Base-by-base conservation (phyloP, 1,140 invertebrate species). In the Trichonephila clavipes region DNA sequence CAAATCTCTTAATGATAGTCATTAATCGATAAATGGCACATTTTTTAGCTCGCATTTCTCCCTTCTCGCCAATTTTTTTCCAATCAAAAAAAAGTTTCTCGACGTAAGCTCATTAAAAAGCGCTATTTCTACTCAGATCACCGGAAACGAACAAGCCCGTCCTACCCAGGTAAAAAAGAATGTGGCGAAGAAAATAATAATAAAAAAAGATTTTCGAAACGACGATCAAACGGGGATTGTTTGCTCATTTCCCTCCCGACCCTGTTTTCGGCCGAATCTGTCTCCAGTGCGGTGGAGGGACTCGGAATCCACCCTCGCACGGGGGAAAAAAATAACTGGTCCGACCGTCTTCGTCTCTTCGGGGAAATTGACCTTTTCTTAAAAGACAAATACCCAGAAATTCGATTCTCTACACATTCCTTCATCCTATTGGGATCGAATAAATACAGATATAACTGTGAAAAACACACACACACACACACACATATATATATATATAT, bases 101-200 rank as follows among this genome's bases (percentile, higher is more conserved):
- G 44, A 12, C 82, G 21, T 16, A 59, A 24, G 58, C 82, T 85
- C 82, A 85, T 85, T 85, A 77, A 77, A 85, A 85, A 85, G 16
- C 44, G 82, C 82, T 87, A 62, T 87, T 87, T 87, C 59, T 87
- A 21, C 19, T 87, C 85, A 87, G n/a, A 64, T 62, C 61, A 64
- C 85, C 85, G 85, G 85, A 87, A 87, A 87, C 85, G 85, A 40
- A 87, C 61, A 21, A 87, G 61, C n/a, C 59, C 58, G 10, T 62
- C 85, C 85, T 64, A 87, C 85, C 28, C 0, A 10, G 19, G 28
- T 16, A 87, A 87, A 64, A 87, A 64, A 77, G 21, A 77, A 77
- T 40, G 2, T 40, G 0, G 24, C 0, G 14, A 77, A 40, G 72
- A 8, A 77, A 77, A 40, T 34, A 24, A 69, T 51, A 12, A 64